Conservation (phyloP, 2,113 vertebrate species). For the Ophthalmolycus amberensis region DNA sequence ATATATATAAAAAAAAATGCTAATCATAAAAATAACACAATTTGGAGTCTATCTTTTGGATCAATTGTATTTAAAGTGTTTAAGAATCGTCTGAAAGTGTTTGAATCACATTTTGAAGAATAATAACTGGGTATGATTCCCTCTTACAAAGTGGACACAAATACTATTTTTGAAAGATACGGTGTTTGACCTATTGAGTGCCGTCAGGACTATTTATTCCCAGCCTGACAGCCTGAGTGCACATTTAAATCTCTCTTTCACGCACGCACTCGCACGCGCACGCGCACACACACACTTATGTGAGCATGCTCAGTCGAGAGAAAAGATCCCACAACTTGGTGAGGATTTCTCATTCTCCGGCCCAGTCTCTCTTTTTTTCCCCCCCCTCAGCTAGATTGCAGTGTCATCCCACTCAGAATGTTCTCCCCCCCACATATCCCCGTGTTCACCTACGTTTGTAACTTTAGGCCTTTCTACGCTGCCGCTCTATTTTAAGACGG, state of each 20-base stretch:
- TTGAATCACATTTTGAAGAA: conserved; percentile 3
- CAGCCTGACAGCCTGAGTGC: conserved; percentile 24
- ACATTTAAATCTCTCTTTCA: conserved; percentile 9
- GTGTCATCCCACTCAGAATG: conserved; percentile 53
- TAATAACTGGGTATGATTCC: not conserved
- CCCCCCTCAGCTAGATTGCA: conserved; percentile 43
- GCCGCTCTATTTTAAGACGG: conserved; percentile 74
- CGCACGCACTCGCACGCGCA: conserved; percentile 12
- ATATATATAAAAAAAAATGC: not conserved
- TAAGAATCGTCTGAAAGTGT: not conserved
- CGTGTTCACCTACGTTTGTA: conserved; percentile 63
- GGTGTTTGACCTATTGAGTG: conserved; percentile 55
- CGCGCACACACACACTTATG: conserved; percentile 28
- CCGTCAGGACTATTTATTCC: conserved; percentile 58
- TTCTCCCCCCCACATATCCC: conserved; percentile 12
- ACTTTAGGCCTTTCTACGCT: conserved; percentile 65
- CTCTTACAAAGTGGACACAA: not conserved
- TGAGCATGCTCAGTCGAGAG: conserved; percentile 55
- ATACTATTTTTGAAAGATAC: conserved; percentile 29
- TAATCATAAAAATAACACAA: not conserved
- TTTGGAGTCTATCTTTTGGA: not conserved
- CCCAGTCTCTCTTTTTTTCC: conserved; percentile 2
- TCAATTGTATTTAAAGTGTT: not conserved
- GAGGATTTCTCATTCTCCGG: conserved; percentile 58
- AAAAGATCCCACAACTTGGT: conserved; percentile 62